phyloP scores from a whole-genome alignment of 1,140 invertebrate genomes.

The Chironomus striatipennis region DNA sequence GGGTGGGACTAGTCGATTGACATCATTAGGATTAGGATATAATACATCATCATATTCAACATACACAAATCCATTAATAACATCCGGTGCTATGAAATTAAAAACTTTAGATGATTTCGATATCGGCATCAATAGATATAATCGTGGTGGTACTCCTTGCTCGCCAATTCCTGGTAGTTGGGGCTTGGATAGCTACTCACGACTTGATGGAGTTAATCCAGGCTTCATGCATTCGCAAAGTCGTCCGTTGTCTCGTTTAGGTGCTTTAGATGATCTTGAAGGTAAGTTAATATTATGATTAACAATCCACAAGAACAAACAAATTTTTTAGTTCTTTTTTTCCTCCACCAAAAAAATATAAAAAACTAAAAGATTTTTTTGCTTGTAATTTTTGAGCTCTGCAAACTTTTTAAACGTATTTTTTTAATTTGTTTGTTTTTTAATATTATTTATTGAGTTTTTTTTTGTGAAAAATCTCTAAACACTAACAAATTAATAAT shows the following conservation, averaged over 20 bases:
- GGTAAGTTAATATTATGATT: constrained; percentile 41
- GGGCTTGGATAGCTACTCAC: constrained; percentile 54
- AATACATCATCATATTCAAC: constrained; percentile 45
- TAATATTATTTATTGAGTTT: background rate
- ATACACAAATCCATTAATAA: constrained; percentile 51
- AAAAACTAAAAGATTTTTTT: constrained; percentile 17
- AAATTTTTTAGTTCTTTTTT: constrained; percentile 12
- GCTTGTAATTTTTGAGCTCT: background rate
- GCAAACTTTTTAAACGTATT: background rate
- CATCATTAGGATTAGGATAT: constrained; percentile 35
- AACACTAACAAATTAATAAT: too few species aligned
- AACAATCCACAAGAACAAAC: background rate
- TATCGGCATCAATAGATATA: constrained; percentile 49
- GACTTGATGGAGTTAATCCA: constrained; percentile 47
- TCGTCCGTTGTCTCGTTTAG: constrained; percentile 44
- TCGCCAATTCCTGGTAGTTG: constrained; percentile 46
- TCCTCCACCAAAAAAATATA: background rate
- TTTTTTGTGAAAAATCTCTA: too few species aligned
- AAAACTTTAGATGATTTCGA: constrained; percentile 61
- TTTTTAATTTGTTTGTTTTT: background rate
- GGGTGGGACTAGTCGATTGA: constrained; percentile 30
- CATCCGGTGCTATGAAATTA: constrained; percentile 43
- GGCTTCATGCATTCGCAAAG: constrained; percentile 47
- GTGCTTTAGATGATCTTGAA: constrained; percentile 44
- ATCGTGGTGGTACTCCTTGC: constrained; percentile 54